Evolutionary conservation across 2,888 invertebrate species (phyloP).

Genomic region (Lobophora halterata): DNA sequence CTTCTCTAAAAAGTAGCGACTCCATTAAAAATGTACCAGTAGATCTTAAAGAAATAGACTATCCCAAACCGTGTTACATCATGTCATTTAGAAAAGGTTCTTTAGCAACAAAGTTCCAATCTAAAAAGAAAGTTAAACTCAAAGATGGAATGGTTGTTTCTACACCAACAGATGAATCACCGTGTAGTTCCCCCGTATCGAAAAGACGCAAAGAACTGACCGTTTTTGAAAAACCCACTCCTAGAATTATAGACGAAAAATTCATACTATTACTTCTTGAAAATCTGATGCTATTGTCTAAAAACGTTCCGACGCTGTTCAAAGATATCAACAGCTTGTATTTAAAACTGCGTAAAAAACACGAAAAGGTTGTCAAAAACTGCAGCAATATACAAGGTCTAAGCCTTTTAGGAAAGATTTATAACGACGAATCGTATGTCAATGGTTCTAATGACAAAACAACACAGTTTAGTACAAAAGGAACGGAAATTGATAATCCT

Average conservation of each 20-base stretch:
- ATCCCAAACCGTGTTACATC: constrained; percentile 49
- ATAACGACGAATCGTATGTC: constrained; percentile 41
- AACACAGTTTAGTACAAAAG: constrained; percentile 33
- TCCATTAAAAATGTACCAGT: constrained; percentile 25
- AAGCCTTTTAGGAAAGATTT: constrained; percentile 59
- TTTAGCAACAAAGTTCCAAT: constrained; percentile 30
- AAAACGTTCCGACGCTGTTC: constrained; percentile 47
- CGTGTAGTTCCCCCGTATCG: constrained; percentile 14
- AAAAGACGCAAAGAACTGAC: constrained; percentile 34
- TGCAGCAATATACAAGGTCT: constrained; percentile 43
- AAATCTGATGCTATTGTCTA: constrained; percentile 55
- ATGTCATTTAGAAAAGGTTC: constrained; percentile 48
- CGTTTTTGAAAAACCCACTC: constrained; percentile 44
- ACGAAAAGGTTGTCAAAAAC: constrained; percentile 44
- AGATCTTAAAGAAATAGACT: constrained; percentile 34
- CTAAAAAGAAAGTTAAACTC: constrained; percentile 35
- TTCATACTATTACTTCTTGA: constrained; percentile 61
- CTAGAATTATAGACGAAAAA: constrained; percentile 57
- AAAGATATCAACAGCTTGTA: constrained; percentile 59
- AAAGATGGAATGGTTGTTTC: constrained; percentile 30
- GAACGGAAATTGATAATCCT: constrained; percentile 20
- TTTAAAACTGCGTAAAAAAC: constrained; percentile 51
- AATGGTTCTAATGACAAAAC: constrained; percentile 34
- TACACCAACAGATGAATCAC: constrained; percentile 18
- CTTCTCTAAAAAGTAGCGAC: constrained; percentile 41